Percentiles rank a stretch among this genome's conserved stretches.
Conservation (phyloP, 2,888 invertebrate genomes). For the Gerris lacustris region DNA sequence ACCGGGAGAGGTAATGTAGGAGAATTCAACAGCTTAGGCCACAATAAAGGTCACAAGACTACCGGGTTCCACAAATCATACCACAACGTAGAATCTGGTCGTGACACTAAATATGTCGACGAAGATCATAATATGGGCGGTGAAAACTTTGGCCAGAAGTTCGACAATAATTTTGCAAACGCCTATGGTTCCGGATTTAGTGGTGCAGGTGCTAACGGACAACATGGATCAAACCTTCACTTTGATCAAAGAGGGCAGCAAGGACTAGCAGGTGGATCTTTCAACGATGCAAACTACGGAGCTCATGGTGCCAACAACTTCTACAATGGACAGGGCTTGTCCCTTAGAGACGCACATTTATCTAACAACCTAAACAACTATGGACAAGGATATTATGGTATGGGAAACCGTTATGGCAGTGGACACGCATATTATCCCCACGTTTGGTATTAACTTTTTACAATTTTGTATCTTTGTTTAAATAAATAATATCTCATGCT, state of each 20-base stretch:
- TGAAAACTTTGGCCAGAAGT: conserved; percentile 6
- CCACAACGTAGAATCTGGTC: conserved; percentile 22
- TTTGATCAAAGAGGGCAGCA: neutral
- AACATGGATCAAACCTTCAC: neutral
- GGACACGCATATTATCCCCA: neutral
- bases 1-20: conserved; percentile 9
- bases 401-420: neutral
- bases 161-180: neutral
- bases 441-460: too few relatives aligned
- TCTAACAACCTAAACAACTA: neutral
- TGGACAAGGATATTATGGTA: conserved; percentile 1
- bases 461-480: too few relatives aligned
- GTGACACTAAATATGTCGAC: conserved; percentile 22
- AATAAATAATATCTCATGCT: too few relatives aligned
- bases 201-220: neutral
- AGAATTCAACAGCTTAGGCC: conserved; percentile 12
- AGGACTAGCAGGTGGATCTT: neutral
- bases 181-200: neutral
- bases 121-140: conserved; percentile 20
- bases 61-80: conserved; percentile 22
- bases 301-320: conserved; percentile 15
- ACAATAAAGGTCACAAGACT: conserved; percentile 20
- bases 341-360: conserved; percentile 13
- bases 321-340: conserved; percentile 16
- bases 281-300: conserved; percentile 14